Evolutionary conservation across 2,113 vertebrate genomes (phyloP).

Genomic region (Rattus norvegicus): GRCr8 NC_086023.1:90722501-90723000

Average conservation of each 20-base stretch:
- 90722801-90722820: slow-evolving; percentile 75
- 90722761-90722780: slow-evolving; percentile 77
- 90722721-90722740: slow-evolving; percentile 66
- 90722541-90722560: neutral
- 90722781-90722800: slow-evolving; percentile 66
- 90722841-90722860: slow-evolving; percentile 38
- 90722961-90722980: slow-evolving; percentile 79
- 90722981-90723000: slow-evolving; percentile 70
- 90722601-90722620: neutral
- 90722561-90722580: neutral
- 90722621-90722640: neutral
- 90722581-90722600: neutral
- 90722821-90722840: slow-evolving; percentile 73
- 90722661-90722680: neutral
- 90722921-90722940: slow-evolving; percentile 65
- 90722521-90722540: neutral
- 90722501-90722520: neutral
- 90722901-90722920: slow-evolving; percentile 78
- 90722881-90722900: slow-evolving; percentile 67
- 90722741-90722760: slow-evolving; percentile 74
- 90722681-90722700: slow-evolving; percentile 62
- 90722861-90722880: slow-evolving; percentile 74
- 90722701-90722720: slow-evolving; percentile 62
- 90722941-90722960: slow-evolving; percentile 32
- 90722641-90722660: neutral